These are phyloP conservation scores for Channa argus DNA, from an alignment of 2,113 vertebrate species.

Conservation along the genomic window DNA sequence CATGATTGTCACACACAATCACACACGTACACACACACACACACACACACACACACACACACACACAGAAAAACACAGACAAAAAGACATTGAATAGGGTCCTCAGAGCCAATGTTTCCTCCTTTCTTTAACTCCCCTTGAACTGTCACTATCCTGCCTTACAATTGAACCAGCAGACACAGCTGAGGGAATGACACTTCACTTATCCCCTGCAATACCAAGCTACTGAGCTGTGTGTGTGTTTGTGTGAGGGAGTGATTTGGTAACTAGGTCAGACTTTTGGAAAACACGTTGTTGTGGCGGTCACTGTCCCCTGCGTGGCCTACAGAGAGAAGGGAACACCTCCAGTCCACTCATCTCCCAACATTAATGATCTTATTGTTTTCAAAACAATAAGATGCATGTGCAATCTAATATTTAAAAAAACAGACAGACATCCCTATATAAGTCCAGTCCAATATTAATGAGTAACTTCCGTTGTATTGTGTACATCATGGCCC, in stretches of 20 bases:
- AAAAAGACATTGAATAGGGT: conserved; percentile 41
- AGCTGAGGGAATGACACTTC: conserved; percentile 49
- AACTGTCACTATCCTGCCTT: conserved; percentile 49
- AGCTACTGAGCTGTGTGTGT: conserved; percentile 36
- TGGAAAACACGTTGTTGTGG: conserved; percentile 36
- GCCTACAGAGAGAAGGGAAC: conserved; percentile 37
- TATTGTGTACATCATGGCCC: conserved; percentile 43
- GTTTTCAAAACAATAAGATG: conserved; percentile 16
- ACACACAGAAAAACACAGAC: background rate
- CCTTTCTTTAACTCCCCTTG: conserved; percentile 53
- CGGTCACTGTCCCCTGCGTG: conserved; percentile 44
- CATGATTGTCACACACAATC: conserved; percentile 49
- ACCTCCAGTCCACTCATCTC: conserved; percentile 20
- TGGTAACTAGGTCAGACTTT: conserved; percentile 66
- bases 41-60: conserved; percentile 37
- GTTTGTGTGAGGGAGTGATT: conserved; percentile 34
- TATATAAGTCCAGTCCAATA: conserved; percentile 7
- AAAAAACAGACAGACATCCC: background rate
- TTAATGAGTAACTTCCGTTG: conserved; percentile 44
- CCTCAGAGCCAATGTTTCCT: conserved; percentile 53
- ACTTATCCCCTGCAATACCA: conserved; percentile 44
- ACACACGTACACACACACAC: conserved; percentile 28
- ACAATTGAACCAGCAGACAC: conserved; percentile 42
- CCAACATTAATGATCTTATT: conserved; percentile 27
- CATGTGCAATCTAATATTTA: background rate